Base-by-base conservation (phyloP, 2,888 invertebrate genomes). In the Macrosiphum euphorbiae region DNA sequence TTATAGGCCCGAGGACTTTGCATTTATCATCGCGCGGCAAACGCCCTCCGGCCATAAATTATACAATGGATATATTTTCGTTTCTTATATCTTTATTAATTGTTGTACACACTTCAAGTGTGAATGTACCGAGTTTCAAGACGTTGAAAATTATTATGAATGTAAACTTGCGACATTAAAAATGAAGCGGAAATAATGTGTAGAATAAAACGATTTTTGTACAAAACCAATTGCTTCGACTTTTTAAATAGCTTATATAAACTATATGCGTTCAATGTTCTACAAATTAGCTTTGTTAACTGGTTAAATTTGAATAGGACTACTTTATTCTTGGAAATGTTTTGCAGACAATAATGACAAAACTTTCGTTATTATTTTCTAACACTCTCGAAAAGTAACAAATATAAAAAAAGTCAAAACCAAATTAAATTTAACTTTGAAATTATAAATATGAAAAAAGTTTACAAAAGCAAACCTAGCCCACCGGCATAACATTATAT, bases 11-110 rank as follows among this genome's bases (percentile, higher is more conserved):
- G 52, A 50, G 47, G 20, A 92, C 61, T 85, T 44, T 47, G 86
- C 58, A 50, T 92, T 92, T 85, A 91, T 58, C 91, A 91, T 55
- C 84, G 24, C 84, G 11, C n/a, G 24, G n/a, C 35, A 26, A 61
- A 86, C 92, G 92, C 92, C 91, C 61, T 35, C 26, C 11, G 86
- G 61, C 58, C 35, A n/a, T 85, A 55, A 44, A 91, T 85, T 87
- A 44, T 47, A 50, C 47, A 61, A 35, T 47, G 86, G 28, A 61
- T 58, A 3, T 28, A 41, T 55, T 78, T 41, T 61, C n/a, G 35
- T 91, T 91, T 28, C 41, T 44, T 58, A 89, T 52, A 52, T 88
- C 2, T 52, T 44, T 86, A 28, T 50, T 86, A 86, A 86, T 86
- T 86, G 28, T 44, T 47, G 28, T 47, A 5, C 86, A 47, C 1